Evolutionary conservation across 2,888 invertebrate species (phyloP).

Genomic region (Steinernema hermaphroditum): DNA sequence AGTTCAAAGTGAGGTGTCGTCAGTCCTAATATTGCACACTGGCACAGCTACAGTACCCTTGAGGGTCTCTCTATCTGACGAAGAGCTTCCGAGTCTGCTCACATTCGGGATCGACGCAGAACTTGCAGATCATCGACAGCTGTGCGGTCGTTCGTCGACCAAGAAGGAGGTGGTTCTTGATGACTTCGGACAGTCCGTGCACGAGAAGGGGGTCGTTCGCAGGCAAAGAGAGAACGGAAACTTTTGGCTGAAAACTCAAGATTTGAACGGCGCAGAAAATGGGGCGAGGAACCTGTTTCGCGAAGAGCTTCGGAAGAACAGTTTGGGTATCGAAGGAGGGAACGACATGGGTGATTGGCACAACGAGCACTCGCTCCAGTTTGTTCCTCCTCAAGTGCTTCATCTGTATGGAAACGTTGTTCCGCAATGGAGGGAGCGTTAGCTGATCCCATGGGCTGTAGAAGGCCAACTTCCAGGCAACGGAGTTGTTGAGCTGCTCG

Average conservation of each 20-base stretch:
- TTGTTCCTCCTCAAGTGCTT: conserved; percentile 36
- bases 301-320: conserved; percentile 46
- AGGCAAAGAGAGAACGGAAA: conserved; percentile 1
- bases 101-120: conserved; percentile 2
- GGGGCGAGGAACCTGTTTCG: conserved; percentile 35
- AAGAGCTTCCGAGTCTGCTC: neutral
- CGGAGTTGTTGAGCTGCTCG: conserved; percentile 38
- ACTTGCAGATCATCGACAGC: neutral
- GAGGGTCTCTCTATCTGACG: neutral
- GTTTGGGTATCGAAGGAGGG: conserved; percentile 53
- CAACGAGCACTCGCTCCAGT: conserved; percentile 42
- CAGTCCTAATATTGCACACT: neutral
- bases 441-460: conserved; percentile 52
- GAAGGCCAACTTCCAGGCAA: conserved; percentile 52
- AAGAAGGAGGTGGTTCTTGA: conserved; percentile 48
- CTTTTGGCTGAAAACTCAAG: neutral
- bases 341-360: conserved; percentile 52
- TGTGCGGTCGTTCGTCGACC: neutral
- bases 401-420: conserved; percentile 37
- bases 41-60: neutral
- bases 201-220: conserved; percentile 30
- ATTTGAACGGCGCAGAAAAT: neutral
- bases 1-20: neutral
- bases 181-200: conserved; percentile 50
- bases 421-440: conserved; percentile 37